A percentile compares a stretch with the other conserved stretches of the same genome.
phyloP scores from a whole-genome alignment of 2,113 vertebrate genomes.

The Microcebus tavaratra region DNA sequence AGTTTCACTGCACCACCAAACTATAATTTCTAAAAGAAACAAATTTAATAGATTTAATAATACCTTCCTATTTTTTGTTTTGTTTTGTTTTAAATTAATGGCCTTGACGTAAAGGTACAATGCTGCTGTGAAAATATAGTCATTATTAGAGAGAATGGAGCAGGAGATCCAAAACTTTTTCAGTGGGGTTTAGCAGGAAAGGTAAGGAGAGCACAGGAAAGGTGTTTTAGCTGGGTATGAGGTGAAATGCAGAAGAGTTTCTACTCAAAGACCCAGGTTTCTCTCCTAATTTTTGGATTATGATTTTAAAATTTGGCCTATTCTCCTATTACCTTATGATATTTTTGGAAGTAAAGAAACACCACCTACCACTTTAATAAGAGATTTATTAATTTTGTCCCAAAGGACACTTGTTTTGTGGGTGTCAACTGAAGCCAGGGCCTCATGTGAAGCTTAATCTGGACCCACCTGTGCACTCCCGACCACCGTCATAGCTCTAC shows the following conservation, averaged over 20 bases:
- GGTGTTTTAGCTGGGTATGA: not conserved
- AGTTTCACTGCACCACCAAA: not conserved
- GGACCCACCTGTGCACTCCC: fast-evolving
- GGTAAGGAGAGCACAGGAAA: not conserved
- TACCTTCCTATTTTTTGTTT: not conserved
- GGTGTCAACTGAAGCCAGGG: not conserved
- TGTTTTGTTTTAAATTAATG: slow-evolving; percentile 40
- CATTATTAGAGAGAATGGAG: not conserved
- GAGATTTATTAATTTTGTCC: not conserved
- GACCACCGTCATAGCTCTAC: not conserved
- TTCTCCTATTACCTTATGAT: not conserved
- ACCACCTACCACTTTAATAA: not conserved
- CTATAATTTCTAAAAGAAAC: slow-evolving; percentile 22
- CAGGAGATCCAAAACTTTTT: not conserved
- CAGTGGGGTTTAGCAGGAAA: not conserved
- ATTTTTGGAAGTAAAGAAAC: slow-evolving; percentile 25
- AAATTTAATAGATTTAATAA: not conserved
- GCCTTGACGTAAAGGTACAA: not conserved
- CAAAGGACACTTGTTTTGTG: not conserved
- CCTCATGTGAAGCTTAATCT: not conserved
- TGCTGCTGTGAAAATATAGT: not conserved
- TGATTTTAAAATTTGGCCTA: not conserved
- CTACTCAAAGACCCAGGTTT: not conserved
- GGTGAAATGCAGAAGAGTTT: not conserved
- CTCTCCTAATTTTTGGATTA: not conserved